Evolutionary conservation across 2,113 vertebrate genomes (phyloP), one percentile per base, ranked within the genome.

Genomic region (Helogale parvula): DNA sequence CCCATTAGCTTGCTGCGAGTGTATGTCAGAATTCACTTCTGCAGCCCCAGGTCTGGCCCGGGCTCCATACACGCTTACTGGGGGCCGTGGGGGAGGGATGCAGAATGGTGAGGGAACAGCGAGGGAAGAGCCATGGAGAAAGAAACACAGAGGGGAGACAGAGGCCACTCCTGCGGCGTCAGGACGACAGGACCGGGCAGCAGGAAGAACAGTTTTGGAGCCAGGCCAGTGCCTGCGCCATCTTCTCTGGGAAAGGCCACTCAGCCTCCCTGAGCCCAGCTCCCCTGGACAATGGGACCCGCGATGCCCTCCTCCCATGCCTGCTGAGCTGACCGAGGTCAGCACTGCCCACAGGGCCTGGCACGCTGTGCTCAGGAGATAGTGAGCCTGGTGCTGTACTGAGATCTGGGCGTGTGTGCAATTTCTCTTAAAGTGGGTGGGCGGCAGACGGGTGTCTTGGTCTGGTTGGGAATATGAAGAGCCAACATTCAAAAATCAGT

Each of bases 361-460:
- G 71, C 25, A 21, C 54, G 0, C 7, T 12, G 63, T 7, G 45
- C 52, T 31, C 7, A 3, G 7, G 0, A 3, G 35, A 19, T 0
- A 2, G 6, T 4, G 47, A 27, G 29, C 17, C 31, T 35, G 10
- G 11, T 16, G 17, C 31, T 45, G 35, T 0, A 1, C 2, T 0
- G 3, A 47, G 29, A 35, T 25, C 45, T 13, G 14, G 13, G 31
- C 16, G 0, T 4, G 2, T 2, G 7, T 25, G 5, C 19, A 0
- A 0, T 12, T 14, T 7, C n/a, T 60, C 7, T 27, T 8, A 0
- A 3, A 3, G 69, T 1, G 4, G 17, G 41, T 0, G 0, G 23
- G 35, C 10, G 7, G 35, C 10, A 5, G 14, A 2, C 2, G 5
- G 47, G 47, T 3, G 35, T 11, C 12, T 7, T 6, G n/a, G 35